Percentiles rank a stretch among this genome's conserved stretches.
These are phyloP conservation scores for Pteronura brasiliensis DNA, from an alignment of 2,113 vertebrate species.

Conservation along the genomic window DNA sequence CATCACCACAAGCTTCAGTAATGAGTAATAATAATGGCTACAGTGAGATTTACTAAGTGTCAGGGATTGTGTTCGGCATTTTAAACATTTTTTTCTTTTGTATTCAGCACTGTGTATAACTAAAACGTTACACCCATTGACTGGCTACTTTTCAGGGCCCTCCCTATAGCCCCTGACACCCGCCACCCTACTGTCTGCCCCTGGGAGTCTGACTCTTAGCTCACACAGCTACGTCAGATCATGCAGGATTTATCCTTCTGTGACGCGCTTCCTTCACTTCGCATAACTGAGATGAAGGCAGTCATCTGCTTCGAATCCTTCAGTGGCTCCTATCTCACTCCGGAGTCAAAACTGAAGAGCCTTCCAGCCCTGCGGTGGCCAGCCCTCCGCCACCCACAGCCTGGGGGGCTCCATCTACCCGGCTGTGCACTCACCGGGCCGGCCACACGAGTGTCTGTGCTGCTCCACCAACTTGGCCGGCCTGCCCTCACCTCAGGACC, in stretches of 20 bases:
- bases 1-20: neutral
- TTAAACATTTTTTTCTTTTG: neutral
- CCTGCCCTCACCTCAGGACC: neutral
- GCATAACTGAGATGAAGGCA: neutral
- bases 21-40: neutral
- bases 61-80: neutral
- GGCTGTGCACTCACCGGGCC: accelerated
- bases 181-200: neutral
- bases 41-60: neutral
- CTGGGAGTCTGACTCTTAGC: neutral
- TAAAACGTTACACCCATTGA: neutral
- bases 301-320: neutral
- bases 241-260: neutral
- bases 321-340: neutral
- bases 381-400: neutral
- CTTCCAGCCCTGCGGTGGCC: neutral
- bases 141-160: neutral
- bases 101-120: neutral
- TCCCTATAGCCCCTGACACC: neutral
- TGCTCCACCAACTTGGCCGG: neutral
- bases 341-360: neutral
- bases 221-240: neutral
- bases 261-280: neutral
- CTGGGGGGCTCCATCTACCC: neutral
- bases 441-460: neutral